Percentiles rank a stretch among this genome's conserved stretches.
Evolutionary conservation across 2,888 invertebrate species (phyloP).

Genomic region (Agonopterix heracliana): DNA sequence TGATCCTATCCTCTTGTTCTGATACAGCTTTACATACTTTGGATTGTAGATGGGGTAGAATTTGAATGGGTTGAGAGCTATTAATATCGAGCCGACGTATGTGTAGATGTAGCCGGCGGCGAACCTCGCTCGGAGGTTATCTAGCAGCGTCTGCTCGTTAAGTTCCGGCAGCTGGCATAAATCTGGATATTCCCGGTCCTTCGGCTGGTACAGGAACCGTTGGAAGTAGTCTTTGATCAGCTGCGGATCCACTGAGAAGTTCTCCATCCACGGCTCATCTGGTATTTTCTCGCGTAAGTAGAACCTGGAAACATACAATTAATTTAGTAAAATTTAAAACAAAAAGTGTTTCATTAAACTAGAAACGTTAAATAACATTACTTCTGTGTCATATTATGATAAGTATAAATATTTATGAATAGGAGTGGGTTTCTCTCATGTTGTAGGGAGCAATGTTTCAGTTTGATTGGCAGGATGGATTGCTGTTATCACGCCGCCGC

Average conservation of each 20-base stretch:
- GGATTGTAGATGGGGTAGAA: conserved; percentile 99
- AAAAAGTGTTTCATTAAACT: conserved; percentile 9
- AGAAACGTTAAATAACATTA: conserved; percentile 32
- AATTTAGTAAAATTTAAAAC: conserved; percentile 1
- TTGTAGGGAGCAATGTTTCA: conserved; percentile 45
- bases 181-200: conserved; percentile 96
- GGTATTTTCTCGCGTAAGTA: conserved; percentile 91
- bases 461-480: conserved; percentile 69
- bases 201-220: conserved; percentile 92
- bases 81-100: conserved; percentile 95
- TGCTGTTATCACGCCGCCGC: conserved; percentile 57
- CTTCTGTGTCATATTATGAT: conserved; percentile 54
- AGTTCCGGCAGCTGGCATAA: conserved; percentile 96
- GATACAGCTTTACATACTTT: conserved; percentile 96
- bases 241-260: conserved; percentile 93
- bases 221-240: conserved; percentile 94
- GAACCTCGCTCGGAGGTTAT: conserved; percentile 92
- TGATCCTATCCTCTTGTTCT: conserved; percentile 92
- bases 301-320: conserved; percentile 76
- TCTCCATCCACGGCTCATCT: conserved; percentile 91
- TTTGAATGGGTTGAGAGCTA: conserved; percentile 95
- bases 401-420: conserved; percentile 35
- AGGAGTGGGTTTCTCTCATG: conserved; percentile 10
- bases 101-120: conserved; percentile 96
- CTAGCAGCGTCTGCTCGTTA: conserved; percentile 93